Percentiles rank a stretch among this genome's conserved stretches.
These are phyloP conservation scores for Mormyrops boulengeri DNA, from an alignment of 2,797 vertebrate species.

Conservation along the genomic window DNA sequence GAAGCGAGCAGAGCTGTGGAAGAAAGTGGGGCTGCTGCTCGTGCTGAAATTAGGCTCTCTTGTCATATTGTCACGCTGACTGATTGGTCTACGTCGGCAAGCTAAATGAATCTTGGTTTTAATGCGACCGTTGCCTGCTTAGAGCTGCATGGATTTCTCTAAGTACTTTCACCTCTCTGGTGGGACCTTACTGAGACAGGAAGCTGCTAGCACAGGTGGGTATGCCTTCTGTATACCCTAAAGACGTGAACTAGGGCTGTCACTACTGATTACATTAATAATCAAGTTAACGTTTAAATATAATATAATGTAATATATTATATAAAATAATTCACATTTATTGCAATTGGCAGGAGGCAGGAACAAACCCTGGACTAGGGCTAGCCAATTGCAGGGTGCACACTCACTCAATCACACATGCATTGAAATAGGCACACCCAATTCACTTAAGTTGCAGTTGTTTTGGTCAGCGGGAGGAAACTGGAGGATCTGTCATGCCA, in stretches of 20 bases:
- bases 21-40: not conserved
- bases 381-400: not conserved
- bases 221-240: not conserved
- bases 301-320: not conserved
- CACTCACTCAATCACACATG: not conserved
- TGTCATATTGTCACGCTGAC: not conserved
- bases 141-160: slow-evolving; percentile 42
- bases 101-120: slow-evolving; percentile 26
- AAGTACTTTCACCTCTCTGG: not conserved
- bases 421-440: not conserved
- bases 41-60: not conserved
- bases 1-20: not conserved
- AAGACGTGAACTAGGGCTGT: not conserved
- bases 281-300: not conserved
- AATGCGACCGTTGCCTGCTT: slow-evolving; percentile 34
- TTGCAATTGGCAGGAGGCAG: not conserved
- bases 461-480: not conserved
- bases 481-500: not conserved
- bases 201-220: not conserved
- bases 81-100: slow-evolving; percentile 27
- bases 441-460: not conserved
- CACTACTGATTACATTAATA: not conserved
- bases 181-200: not conserved
- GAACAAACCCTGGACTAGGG: not conserved
- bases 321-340: not conserved